phyloP scores from a whole-genome alignment of 1,140 invertebrate genomes.

The Danaus melanippus region DNA sequence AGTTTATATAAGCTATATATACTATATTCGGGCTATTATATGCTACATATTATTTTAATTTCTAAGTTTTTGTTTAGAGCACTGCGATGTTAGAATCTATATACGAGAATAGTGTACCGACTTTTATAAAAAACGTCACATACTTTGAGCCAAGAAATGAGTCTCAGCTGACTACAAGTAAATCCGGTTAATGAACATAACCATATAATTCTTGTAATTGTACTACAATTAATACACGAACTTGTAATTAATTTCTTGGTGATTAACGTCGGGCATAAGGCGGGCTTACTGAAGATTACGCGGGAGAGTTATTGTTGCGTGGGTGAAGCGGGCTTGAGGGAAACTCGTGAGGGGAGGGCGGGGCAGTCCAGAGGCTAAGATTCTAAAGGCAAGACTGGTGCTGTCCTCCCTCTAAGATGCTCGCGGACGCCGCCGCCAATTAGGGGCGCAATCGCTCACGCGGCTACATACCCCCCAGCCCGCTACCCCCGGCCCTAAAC shows the following conservation, averaged over 20 bases:
- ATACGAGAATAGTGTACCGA: conserved; percentile 6
- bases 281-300: conserved; percentile 68
- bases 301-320: conserved; percentile 63
- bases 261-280: conserved; percentile 66
- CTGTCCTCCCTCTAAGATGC: conserved; percentile 71
- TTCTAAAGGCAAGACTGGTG: conserved; percentile 47
- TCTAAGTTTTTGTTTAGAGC: too few relatives aligned
- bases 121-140: conserved; percentile 4
- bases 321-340: conserved; percentile 33
- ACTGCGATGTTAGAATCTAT: too few relatives aligned
- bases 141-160: conserved; percentile 3
- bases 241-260: conserved; percentile 70
- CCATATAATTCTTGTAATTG: conserved; percentile 58
- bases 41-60: too few relatives aligned
- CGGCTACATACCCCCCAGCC: conserved; percentile 40
- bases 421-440: conserved; percentile 72
- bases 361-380: conserved; percentile 24
- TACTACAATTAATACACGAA: conserved; percentile 68
- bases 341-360: conserved; percentile 15
- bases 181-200: conserved; percentile 17
- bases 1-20: too few relatives aligned
- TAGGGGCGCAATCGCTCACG: conserved; percentile 72
- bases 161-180: background rate
- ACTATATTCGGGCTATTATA: too few relatives aligned
- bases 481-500: conserved; percentile 29